A percentile compares a stretch with the other conserved stretches of the same genome.
Conservation (phyloP, 2,888 invertebrate genomes). For the Apodemia zela region DNA sequence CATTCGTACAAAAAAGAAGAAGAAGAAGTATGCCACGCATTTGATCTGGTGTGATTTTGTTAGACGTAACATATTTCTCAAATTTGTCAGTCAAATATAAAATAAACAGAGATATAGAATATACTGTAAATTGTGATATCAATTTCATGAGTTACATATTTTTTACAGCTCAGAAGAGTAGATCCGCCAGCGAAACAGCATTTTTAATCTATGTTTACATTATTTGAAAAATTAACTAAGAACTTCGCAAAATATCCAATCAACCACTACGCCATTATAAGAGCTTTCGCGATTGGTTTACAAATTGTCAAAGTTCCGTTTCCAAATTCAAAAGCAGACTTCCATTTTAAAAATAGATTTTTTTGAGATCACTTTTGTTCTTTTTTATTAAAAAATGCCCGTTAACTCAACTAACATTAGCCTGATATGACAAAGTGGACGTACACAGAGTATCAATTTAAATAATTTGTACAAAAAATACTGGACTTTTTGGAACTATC, state of each 20-base stretch:
- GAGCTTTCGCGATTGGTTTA: neutral
- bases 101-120: too few relatives aligned
- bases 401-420: slow-evolving; percentile 11
- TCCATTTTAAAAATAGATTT: slow-evolving; percentile 6
- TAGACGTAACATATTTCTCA: too few relatives aligned
- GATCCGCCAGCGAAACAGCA: neutral
- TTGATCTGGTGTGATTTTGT: too few relatives aligned
- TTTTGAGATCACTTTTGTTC: slow-evolving; percentile 14
- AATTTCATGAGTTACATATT: neutral
- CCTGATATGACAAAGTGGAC: slow-evolving; percentile 21
- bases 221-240: neutral
- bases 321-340: neutral
- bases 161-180: neutral
- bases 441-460: slow-evolving; percentile 20
- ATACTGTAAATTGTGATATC: neutral
- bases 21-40: too few relatives aligned
- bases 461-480: slow-evolving; percentile 34
- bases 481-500: slow-evolving; percentile 29
- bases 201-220: neutral
- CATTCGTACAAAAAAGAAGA: too few relatives aligned
- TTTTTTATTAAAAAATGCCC: neutral
- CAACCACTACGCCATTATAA: neutral
- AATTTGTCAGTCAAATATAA: too few relatives aligned
- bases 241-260: neutral
- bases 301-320: neutral